Base-by-base conservation (phyloP, 2,888 invertebrate species). In the Didymodactylos carnosus region DNA sequence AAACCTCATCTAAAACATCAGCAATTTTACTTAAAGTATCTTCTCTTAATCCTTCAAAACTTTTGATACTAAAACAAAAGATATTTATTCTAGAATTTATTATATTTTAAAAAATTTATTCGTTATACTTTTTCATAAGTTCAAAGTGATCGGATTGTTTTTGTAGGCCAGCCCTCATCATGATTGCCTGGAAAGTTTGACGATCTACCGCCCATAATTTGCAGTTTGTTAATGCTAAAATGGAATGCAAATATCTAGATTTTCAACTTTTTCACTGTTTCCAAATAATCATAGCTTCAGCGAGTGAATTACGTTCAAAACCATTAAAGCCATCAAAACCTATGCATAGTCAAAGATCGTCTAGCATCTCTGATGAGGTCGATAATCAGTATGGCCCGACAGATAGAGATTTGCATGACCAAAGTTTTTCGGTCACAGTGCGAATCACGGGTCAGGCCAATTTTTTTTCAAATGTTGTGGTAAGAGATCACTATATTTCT, bases 131-230 rank as follows among this genome's bases (percentile, higher is more conserved):
- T 86, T 92, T 93, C 78, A 95, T 88, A 88, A 95, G 95, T 83
- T 94, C 92, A 73, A 92, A 92, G 84, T 95, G 94, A 83, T 95
- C 94, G 49, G 92, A 91, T 84, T 94, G 94, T 77, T 92, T 87
- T 74, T 80, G 91, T 76, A 95, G 88, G 49, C 94, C 95, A 72
- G 94, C 94, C 78, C 93, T 88, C 95, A 97, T 95, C 95, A 95
- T 95, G 80, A 97, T 95, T 40, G 94, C 94, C 85, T 97, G 95
- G 89, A 97, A 95, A 84, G 92, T 92, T 87, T 93, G 93, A 79
- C 95, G 88, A 82, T 95, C 94, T 83, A 97, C 93, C 77, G 94
- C 94, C 94, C 95, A 97, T 80, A 97, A 86, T 82, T 92, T 89
- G 84, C 95, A 95, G 81, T 91, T 91, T 39, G 89, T 90, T 73